phyloP scores from a whole-genome alignment of 2,113 vertebrate species.

The Cettia cetti region DNA sequence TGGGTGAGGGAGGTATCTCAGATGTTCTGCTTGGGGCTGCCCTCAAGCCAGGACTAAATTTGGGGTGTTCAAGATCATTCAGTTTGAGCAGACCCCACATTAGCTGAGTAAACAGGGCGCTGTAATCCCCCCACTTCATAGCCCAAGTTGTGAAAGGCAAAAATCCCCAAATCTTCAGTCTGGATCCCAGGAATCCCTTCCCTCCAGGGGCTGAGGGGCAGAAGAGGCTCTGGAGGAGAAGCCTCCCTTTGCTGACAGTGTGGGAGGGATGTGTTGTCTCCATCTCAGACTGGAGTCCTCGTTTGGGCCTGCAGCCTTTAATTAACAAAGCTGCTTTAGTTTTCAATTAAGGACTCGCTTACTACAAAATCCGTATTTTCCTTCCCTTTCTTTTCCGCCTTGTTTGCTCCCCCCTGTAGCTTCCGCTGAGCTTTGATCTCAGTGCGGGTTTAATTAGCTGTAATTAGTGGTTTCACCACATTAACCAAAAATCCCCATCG shows the following conservation, averaged over 20 bases:
- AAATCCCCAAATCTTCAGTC: neutral
- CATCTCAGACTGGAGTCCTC: neutral
- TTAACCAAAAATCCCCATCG: slow-evolving; percentile 16
- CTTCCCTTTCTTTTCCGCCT: slow-evolving; percentile 14
- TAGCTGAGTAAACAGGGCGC: too few relatives aligned
- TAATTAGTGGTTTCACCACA: slow-evolving; percentile 45
- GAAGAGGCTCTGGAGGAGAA: neutral
- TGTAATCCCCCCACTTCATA: fast-evolving
- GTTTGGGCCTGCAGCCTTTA: slow-evolving; percentile 28
- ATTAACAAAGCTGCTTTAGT: slow-evolving; percentile 45
- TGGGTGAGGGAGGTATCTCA: neutral
- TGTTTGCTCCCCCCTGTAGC: slow-evolving; percentile 20
- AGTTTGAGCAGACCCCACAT: fast-evolving
- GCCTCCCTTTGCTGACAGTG: neutral
- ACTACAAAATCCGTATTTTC: slow-evolving; percentile 15
- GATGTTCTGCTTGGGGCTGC: neutral
- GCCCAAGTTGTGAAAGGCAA: neutral
- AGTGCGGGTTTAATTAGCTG: slow-evolving; percentile 51
- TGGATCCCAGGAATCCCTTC: neutral
- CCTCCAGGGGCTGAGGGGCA: neutral
- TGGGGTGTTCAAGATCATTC: neutral
- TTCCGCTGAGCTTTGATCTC: slow-evolving; percentile 48
- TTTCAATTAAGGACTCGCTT: slow-evolving; percentile 50
- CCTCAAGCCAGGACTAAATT: neutral
- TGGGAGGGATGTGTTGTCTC: neutral